Base-by-base conservation (phyloP, 1,140 invertebrate genomes). In the Drosophila quadrilineata region DNA sequence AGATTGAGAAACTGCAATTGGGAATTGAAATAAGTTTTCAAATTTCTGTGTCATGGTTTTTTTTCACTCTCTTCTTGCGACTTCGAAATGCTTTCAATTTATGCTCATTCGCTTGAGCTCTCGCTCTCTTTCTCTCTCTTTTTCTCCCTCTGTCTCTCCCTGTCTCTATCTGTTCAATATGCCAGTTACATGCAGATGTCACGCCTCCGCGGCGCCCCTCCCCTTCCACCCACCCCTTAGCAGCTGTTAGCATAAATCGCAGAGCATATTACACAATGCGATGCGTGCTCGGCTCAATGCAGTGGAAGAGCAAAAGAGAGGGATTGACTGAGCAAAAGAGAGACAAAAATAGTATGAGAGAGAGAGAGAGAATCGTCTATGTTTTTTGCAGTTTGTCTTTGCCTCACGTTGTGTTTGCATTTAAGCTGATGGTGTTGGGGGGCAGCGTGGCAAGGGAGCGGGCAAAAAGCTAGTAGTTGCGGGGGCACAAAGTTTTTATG, bases 241-340 rank as follows among this genome's bases (percentile, higher is more conserved):
- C 60, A 48, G 65, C 59, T 33, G 52, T 45, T 62, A 79, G 77
- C 79, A 85, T 85, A 85, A 85, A 85, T 85, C 79, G 79, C 79
- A 85, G 80, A 86, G 80, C 79, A 86, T 85, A 85, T 85, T 85
- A 85, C 75, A 86, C 74, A 86, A 86, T 85, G 79, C 75, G 48
- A 75, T 75, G 79, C 80, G 80, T 85, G 80, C 79, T 58, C 63
- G 59, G 79, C 79, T 85, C 75, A 62, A 58, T 67, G 64, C 56
- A 58, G 64, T 48, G 58, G 60, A 16, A 6, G 22, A 54, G 41
- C 65, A 53, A 53, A 71, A 41, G 28, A 22, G 33, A 41, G 22
- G 12, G 31, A 49, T 36, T 46, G 28, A 35, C 54, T 3, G 3
- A n/a, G 31, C 14, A 12, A 3, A 33, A n/a, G 10, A 14, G n/a